Conservation (phyloP, 2,888 invertebrate species). For the Hoplodrina ambigua region DNA sequence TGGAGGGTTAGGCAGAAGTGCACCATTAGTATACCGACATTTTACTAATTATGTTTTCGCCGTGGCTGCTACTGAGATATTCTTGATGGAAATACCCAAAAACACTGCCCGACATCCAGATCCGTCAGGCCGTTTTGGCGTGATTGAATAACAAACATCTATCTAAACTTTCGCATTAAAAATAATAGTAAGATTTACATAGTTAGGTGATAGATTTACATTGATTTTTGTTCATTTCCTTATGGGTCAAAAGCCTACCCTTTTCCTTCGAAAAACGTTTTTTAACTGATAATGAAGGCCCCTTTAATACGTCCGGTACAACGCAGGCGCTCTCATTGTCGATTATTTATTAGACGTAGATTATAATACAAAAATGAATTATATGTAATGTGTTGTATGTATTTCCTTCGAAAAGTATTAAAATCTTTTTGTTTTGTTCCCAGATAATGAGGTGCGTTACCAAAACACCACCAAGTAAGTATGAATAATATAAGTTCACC, state of each 20-base stretch:
- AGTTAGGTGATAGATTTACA: slow-evolving; percentile 9
- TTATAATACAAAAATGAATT: too few species aligned
- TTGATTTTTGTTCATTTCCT: slow-evolving; percentile 7
- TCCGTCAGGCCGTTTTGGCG: too few species aligned
- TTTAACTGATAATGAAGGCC: slow-evolving; percentile 21
- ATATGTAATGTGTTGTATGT: too few species aligned
- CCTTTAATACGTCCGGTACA: background rate
- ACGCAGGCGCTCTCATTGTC: background rate
- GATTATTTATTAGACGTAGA: too few species aligned
- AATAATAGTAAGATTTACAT: background rate
- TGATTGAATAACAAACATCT: too few species aligned
- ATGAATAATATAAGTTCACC: slow-evolving; percentile 14
- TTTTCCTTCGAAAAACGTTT: slow-evolving; percentile 10
- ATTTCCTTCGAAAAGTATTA: slow-evolving; percentile 4
- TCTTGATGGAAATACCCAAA: too few species aligned
- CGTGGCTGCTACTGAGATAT: too few species aligned
- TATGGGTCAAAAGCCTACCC: slow-evolving; percentile 6
- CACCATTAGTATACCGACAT: too few species aligned
- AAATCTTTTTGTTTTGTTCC: slow-evolving; percentile 18
- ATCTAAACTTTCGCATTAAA: too few species aligned
- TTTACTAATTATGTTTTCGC: too few species aligned
- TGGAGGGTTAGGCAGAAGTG: too few species aligned
- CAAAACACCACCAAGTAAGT: slow-evolving; percentile 53
- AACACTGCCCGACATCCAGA: too few species aligned
- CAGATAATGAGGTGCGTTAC: slow-evolving; percentile 44